Evolutionary conservation across 1,140 invertebrate genomes (phyloP), one percentile per base, ranked within the genome.

Genomic region (Lepidotrigona ventralis): DNA sequence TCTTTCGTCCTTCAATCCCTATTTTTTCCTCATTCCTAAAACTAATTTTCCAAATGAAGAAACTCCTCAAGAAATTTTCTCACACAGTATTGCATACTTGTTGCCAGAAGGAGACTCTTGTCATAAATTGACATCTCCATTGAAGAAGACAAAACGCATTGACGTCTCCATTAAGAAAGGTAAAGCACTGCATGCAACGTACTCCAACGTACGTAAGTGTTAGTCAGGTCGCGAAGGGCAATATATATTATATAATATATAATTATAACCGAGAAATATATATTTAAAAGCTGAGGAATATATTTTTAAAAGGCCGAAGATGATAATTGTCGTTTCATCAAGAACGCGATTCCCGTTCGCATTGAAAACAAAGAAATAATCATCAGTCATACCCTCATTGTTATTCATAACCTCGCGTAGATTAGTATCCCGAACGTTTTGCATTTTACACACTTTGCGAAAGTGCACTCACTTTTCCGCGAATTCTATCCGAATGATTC

Each of bases 401-500:
- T 64, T 66, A 76, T 46, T 63, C n/a, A 17, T 11, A 29, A 21
- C 60, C 58, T 76, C 39, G 33, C 1, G 21, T 6, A 29, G 63
- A 58, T 71, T 53, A 39, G 17, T 53, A 60, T 26, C 39, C 39
- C 9, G 19, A 8, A 68, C 23, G 19, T 60, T 23, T 39, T 6
- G 14, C 68, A 46, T 46, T 46, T 63, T 64, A 19, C 21, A 33
- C 68, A 26, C 73, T 63, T 71, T 14, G 29, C 78, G 14, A 80
- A 63, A 14, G 54, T 26, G 21, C 46, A 46, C 33, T 68, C 72
- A 56, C 19, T 76, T 81, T 81, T 81, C 79, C 51, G 17, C 26
- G 79, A 81, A 81, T 74, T 60, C 23, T 68, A 8, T 1, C 23
- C 17, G 29, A 75, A 46, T 81, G 79, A 81, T 26, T 81, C 79